phyloP scores from a whole-genome alignment of 2,113 vertebrate species.

The Ibidorhyncha struthersii region DNA sequence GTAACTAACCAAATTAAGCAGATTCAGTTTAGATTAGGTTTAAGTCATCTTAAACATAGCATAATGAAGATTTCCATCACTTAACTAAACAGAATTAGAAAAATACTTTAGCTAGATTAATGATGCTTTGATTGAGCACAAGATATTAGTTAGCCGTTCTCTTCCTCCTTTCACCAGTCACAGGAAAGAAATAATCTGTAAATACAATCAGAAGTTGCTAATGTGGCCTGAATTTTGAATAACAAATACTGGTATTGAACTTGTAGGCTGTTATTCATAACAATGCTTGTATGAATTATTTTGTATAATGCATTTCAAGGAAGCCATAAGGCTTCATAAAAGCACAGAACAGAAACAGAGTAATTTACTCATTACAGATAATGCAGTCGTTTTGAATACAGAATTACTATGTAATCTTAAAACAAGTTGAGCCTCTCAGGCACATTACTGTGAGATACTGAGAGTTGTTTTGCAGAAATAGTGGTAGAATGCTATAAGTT shows the following conservation, averaged over 20 bases:
- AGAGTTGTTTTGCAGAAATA: neutral
- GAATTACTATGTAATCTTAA: neutral
- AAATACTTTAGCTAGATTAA: neutral
- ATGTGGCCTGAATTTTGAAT: neutral
- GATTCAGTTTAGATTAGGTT: neutral
- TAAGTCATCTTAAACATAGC: neutral
- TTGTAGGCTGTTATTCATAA: neutral
- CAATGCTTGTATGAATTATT: neutral
- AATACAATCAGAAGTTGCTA: neutral
- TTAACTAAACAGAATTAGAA: neutral
- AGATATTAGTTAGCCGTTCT: neutral
- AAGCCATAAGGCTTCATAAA: neutral
- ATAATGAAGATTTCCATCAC: neutral
- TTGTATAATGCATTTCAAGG: neutral
- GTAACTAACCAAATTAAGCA: neutral
- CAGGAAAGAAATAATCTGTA: neutral
- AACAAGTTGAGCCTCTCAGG: neutral
- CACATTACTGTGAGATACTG: neutral
- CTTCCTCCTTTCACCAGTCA: neutral
- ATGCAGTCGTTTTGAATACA: neutral
- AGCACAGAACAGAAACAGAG: neutral
- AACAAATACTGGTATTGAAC: neutral
- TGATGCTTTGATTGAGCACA: neutral
- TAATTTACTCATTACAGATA: neutral
- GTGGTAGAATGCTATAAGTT: neutral